These are phyloP conservation scores for Phengaris arion DNA, from an alignment of 2,888 invertebrate species.

Conservation along the genomic window DNA sequence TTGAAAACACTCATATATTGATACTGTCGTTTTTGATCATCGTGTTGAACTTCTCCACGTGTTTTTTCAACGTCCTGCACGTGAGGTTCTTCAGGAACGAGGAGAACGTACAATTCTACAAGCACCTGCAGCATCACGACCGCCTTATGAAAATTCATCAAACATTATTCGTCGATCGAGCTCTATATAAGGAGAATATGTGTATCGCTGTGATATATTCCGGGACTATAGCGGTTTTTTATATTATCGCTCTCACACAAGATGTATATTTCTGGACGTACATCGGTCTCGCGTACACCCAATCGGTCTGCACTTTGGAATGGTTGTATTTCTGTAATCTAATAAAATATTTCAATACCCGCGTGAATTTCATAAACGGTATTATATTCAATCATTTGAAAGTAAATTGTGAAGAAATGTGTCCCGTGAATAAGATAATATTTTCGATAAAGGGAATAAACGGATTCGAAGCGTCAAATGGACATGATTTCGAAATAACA, in stretches of 20 bases:
- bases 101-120: slow-evolving; percentile 42
- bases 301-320: slow-evolving; percentile 49
- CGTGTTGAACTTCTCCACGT: slow-evolving; percentile 34
- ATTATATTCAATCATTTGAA: slow-evolving; percentile 52
- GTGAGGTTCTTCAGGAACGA: slow-evolving; percentile 51
- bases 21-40: neutral
- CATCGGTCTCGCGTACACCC: slow-evolving; percentile 38
- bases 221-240: neutral
- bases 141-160: slow-evolving; percentile 16
- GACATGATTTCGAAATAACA: slow-evolving; percentile 46
- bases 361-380: slow-evolving; percentile 52
- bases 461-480: slow-evolving; percentile 46
- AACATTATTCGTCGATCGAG: neutral
- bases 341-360: slow-evolving; percentile 49
- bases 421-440: slow-evolving; percentile 29
- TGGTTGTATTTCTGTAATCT: slow-evolving; percentile 49
- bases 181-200: neutral
- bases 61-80: slow-evolving; percentile 47
- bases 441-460: slow-evolving; percentile 42
- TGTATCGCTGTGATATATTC: neutral
- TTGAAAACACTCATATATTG: neutral
- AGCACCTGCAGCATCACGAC: neutral
- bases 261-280: slow-evolving; percentile 9
- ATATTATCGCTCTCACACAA: neutral
- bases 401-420: slow-evolving; percentile 24